Base-by-base conservation (phyloP, 2,888 invertebrate genomes). In the Nomada goodeniana region DNA sequence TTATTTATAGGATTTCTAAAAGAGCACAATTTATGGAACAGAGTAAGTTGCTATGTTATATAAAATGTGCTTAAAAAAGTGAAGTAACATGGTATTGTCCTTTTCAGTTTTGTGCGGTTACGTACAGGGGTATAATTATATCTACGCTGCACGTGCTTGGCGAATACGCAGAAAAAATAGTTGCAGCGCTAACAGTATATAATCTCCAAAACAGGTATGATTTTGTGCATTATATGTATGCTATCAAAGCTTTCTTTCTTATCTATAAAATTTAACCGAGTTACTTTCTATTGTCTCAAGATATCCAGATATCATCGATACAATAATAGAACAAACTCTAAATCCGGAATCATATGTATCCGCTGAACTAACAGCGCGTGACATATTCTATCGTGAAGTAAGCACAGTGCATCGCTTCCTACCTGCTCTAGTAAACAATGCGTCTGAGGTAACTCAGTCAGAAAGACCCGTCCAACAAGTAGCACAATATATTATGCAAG, bases 121-220 rank as follows among this genome's bases (percentile, higher is more conserved):
- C 94, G 0, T 93, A 94, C 29, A 92, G 94, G 81, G 95, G 94
- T 74, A 94, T 94, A 5, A 91, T 94, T 2, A 94, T 95, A 92
- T 94, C 95, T 7, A 96, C 96, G 0, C 93, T 95, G 2, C 93
- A 94, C 72, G 93, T 94, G 29, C 94, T 98, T 78, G 95, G 96
- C 82, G 97, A 96, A 92, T 96, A 97, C 90, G 96, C 96, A 9
- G 98, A 98, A 94, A 97, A 97, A 93, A 95, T 98, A 78, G 95
- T 96, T 18, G 97, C 96, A 0, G 97, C 97, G 0, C 94, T 96
- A 23, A 95, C 97, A 0, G 94, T 98, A 86, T 95, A 97, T 85
- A 95, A 95, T 69, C 94, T 96, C 74, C 97, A 96, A 76, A 92
- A 94, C 65, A 95, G 95, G 94, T 95, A 92, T 36, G 95, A 93